A percentile compares a stretch with the other conserved stretches of the same genome.
Conservation (phyloP, 1,140 invertebrate species). For the Neuroterus valhalla region DNA sequence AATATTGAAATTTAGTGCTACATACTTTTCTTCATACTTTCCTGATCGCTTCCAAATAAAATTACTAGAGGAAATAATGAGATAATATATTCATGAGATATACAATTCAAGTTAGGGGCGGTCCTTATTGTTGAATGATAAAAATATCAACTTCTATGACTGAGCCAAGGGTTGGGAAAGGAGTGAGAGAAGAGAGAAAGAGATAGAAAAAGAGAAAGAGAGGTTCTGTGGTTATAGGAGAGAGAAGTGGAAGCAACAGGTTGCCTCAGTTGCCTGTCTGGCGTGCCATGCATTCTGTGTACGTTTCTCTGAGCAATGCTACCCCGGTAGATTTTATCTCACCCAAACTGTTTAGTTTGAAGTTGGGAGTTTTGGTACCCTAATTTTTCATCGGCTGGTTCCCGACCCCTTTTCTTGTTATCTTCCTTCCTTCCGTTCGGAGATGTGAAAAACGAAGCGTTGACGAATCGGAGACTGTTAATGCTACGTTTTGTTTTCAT, state of each 20-base stretch:
- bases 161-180: slow-evolving; percentile 36
- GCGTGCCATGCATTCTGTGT: background rate
- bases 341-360: background rate
- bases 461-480: too few relatives aligned
- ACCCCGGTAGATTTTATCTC: slow-evolving; percentile 50
- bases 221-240: slow-evolving; percentile 9
- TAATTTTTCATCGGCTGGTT: background rate
- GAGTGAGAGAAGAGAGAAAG: slow-evolving; percentile 33
- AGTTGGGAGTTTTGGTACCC: background rate
- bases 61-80: too few relatives aligned
- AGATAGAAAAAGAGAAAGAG: background rate
- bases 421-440: too few relatives aligned
- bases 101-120: too few relatives aligned
- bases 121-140: too few relatives aligned
- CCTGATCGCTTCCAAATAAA: too few relatives aligned
- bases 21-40: too few relatives aligned
- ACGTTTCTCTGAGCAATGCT: slow-evolving; percentile 38
- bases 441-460: too few relatives aligned
- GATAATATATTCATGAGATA: too few relatives aligned
- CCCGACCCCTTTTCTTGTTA: too few relatives aligned
- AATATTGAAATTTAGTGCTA: background rate
- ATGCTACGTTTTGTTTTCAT: too few relatives aligned
- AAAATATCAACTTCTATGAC: too few relatives aligned
- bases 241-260: slow-evolving; percentile 63
- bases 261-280: slow-evolving; percentile 61